Percentiles rank a stretch among this genome's conserved stretches.
These are phyloP conservation scores for Protomyctophum bolini DNA, from an alignment of 2,113 vertebrate species.

Conservation along the genomic window DNA sequence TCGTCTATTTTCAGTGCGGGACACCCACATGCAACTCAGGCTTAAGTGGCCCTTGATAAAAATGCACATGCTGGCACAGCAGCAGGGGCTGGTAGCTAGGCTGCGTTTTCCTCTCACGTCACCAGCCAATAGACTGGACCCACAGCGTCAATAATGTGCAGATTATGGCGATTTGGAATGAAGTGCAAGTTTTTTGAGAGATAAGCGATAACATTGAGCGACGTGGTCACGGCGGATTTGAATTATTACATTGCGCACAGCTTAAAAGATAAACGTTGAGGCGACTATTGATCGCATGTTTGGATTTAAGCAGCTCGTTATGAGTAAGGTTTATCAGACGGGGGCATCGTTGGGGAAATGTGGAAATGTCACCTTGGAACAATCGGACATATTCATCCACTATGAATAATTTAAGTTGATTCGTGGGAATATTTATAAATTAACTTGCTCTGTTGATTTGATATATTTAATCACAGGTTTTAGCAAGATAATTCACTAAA, in stretches of 20 bases:
- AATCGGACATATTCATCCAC: neutral
- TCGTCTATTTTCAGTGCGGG: too few species aligned
- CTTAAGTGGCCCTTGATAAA: neutral
- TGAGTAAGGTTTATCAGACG: constrained; percentile 4
- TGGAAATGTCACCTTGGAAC: constrained; percentile 5
- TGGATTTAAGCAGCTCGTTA: constrained; percentile 25
- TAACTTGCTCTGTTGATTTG: too few species aligned
- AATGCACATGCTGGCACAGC: constrained; percentile 19
- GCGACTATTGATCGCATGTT: constrained; percentile 48
- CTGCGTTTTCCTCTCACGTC: constrained; percentile 13
- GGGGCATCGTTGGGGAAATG: constrained; percentile 7
- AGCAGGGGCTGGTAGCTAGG: constrained; percentile 1
- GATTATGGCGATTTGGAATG: constrained; percentile 10
- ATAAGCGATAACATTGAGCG: constrained; percentile 26
- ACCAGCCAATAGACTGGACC: constrained; percentile 8
- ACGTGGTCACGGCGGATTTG: constrained; percentile 17
- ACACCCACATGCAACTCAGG: too few species aligned
- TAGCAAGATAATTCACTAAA: constrained; percentile 3
- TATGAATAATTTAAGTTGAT: too few species aligned
- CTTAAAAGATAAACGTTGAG: constrained; percentile 46
- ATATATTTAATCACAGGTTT: too few species aligned
- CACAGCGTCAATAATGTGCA: too few species aligned
- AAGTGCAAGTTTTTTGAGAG: constrained; percentile 25
- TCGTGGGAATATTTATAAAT: too few species aligned
- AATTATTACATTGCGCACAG: constrained; percentile 2